These are phyloP conservation scores for Cricetomys ansorgei DNA, from an alignment of 2,113 vertebrate genomes.

Conservation along the genomic window DNA sequence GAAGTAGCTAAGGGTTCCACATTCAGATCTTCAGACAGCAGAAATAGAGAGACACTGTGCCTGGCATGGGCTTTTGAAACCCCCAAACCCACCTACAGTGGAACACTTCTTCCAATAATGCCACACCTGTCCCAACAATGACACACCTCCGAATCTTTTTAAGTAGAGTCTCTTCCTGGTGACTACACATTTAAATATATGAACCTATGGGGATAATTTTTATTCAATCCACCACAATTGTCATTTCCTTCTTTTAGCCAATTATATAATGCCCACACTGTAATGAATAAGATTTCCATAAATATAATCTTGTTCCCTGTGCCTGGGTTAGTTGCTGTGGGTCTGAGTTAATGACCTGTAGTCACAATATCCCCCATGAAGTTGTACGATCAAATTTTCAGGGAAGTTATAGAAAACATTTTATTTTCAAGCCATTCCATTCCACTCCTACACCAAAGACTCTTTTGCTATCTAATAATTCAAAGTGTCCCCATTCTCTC, in stretches of 20 bases:
- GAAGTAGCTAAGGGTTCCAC: background rate
- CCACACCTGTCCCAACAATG: background rate
- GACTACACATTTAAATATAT: background rate
- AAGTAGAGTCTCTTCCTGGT: background rate
- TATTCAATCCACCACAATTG: background rate
- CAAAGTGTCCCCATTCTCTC: background rate
- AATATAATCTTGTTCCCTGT: background rate
- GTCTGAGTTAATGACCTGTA: too few species aligned
- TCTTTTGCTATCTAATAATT: background rate
- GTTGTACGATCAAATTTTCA: background rate
- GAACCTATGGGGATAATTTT: background rate
- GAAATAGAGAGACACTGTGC: background rate
- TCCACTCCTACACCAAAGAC: background rate
- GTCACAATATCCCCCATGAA: background rate
- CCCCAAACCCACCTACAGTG: background rate
- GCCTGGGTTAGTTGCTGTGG: background rate
- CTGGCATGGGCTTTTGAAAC: background rate
- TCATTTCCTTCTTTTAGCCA: background rate
- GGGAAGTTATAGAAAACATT: background rate
- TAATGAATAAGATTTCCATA: background rate
- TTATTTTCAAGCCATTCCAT: background rate
- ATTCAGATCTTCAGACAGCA: background rate
- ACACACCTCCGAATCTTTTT: background rate
- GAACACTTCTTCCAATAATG: background rate
- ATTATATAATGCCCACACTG: background rate